These are phyloP conservation scores for Pammene aurita DNA, from an alignment of 2,888 invertebrate species.

Conservation along the genomic window DNA sequence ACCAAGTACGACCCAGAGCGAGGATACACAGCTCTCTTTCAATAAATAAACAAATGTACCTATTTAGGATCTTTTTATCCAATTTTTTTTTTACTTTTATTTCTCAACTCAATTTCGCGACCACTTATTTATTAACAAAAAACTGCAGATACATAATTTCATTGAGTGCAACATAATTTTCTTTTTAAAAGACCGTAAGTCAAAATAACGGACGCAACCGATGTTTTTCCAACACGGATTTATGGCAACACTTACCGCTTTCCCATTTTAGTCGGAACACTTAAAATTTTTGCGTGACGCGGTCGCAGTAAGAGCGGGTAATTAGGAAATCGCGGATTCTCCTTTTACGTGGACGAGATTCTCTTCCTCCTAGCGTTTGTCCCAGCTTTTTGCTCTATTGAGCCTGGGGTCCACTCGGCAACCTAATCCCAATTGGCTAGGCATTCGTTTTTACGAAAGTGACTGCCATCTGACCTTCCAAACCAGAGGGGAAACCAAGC, in stretches of 20 bases:
- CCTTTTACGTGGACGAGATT: not conserved
- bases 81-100: not conserved
- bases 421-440: too few relatives aligned
- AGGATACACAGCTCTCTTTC: too few relatives aligned
- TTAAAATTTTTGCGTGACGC: conserved; percentile 65
- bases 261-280: conserved; percentile 65
- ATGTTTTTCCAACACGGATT: conserved; percentile 73
- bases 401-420: too few relatives aligned
- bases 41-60: too few relatives aligned
- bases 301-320: conserved; percentile 47
- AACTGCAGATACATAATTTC: conserved; percentile 24
- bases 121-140: not conserved
- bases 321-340: not conserved
- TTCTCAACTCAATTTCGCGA: not conserved
- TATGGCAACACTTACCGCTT: conserved; percentile 75
- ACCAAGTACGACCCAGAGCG: too few relatives aligned
- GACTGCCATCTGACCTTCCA: too few relatives aligned
- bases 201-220: conserved; percentile 50
- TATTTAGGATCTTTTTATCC: too few relatives aligned
- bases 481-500: too few relatives aligned
- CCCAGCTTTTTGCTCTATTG: too few relatives aligned
- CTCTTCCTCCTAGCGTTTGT: too few relatives aligned
- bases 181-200: conserved; percentile 37
- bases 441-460: too few relatives aligned
- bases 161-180: conserved; percentile 40